Conservation (phyloP, 1,140 invertebrate species). For the Gonatopus flavifemur region DNA sequence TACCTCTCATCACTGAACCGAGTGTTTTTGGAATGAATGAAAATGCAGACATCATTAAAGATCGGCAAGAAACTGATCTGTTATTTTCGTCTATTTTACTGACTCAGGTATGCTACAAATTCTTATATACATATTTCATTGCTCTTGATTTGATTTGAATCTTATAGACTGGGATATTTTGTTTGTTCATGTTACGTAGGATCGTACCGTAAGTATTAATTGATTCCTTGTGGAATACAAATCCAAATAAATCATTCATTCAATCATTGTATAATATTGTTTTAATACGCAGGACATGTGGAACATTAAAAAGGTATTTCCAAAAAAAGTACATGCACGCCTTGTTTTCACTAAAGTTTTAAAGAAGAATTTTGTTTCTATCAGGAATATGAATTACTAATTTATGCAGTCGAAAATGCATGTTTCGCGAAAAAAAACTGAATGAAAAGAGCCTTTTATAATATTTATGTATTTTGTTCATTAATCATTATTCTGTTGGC, state of each 20-base stretch:
- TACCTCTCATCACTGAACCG: slow-evolving; percentile 80
- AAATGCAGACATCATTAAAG: slow-evolving; percentile 94
- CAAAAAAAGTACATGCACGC: too few species aligned
- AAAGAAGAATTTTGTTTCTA: too few species aligned
- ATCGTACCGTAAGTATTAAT: slow-evolving; percentile 44
- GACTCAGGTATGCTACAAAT: slow-evolving; percentile 72
- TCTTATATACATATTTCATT: background rate
- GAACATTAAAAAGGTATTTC: slow-evolving; percentile 27
- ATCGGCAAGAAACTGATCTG: slow-evolving; percentile 83
- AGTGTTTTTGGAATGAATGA: slow-evolving; percentile 91
- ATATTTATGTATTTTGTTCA: background rate
- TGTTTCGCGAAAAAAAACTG: background rate
- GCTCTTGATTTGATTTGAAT: background rate
- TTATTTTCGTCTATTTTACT: slow-evolving; percentile 78
- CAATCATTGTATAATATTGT: slow-evolving; percentile 3
- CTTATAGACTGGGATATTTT: background rate
- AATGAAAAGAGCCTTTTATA: background rate
- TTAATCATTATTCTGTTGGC: background rate
- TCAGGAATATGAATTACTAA: too few species aligned
- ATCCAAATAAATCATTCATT: slow-evolving; percentile 13
- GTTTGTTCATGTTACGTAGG: slow-evolving; percentile 34
- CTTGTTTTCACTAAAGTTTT: background rate
- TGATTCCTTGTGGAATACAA: slow-evolving; percentile 5
- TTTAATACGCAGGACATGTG: slow-evolving; percentile 45
- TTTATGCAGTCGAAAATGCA: background rate